These are phyloP conservation scores for Apotomis turbidana DNA, from an alignment of 2,888 invertebrate species.

Conservation along the genomic window DNA sequence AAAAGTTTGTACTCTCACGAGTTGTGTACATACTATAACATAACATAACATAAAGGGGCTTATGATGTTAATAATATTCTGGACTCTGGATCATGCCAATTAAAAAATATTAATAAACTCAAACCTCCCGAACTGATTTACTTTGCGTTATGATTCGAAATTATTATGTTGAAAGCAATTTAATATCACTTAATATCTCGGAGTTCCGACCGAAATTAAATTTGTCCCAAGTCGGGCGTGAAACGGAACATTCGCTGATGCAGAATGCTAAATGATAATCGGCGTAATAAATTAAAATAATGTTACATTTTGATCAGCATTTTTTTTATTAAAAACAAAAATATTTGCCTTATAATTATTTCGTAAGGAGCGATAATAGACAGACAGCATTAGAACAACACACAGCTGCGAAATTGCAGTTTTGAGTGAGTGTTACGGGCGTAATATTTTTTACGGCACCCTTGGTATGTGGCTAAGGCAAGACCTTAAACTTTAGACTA, in stretches of 20 bases:
- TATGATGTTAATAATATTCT: too few species aligned
- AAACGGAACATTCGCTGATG: conserved; percentile 17
- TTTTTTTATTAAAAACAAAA: background rate
- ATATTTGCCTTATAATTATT: background rate
- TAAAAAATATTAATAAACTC: background rate
- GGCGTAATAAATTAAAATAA: background rate
- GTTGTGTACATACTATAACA: too few species aligned
- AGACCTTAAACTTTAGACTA: too few species aligned
- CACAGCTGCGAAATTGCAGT: too few species aligned
- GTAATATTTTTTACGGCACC: too few species aligned
- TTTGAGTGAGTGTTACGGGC: too few species aligned
- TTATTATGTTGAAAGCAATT: conserved; percentile 3
- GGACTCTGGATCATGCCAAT: too few species aligned
- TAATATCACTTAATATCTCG: conserved; percentile 1
- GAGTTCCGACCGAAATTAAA: conserved; percentile 1
- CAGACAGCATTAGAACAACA: too few species aligned
- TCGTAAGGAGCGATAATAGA: too few species aligned
- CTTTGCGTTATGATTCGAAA: background rate
- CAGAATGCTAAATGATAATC: background rate
- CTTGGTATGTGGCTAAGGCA: too few species aligned
- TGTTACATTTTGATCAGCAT: background rate
- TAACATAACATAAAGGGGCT: too few species aligned
- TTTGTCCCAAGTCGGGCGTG: conserved; percentile 8
- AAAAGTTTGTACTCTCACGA: too few species aligned
- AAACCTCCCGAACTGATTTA: background rate